Evolutionary conservation across 2,888 invertebrate genomes (phyloP).

Genomic region (Chrysolina americana): DNA sequence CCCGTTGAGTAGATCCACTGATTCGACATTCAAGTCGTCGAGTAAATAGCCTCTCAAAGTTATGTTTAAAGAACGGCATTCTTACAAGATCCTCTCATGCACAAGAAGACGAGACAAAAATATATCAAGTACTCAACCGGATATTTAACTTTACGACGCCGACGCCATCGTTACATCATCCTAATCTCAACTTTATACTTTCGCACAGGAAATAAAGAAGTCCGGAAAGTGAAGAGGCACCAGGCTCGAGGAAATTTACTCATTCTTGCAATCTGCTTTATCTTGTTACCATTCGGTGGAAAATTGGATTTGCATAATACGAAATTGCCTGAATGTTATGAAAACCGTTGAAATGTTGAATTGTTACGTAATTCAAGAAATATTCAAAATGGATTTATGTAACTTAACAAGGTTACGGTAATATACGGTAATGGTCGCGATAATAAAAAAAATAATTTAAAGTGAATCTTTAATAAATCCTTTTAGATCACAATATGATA

Average conservation of each 20-base stretch:
- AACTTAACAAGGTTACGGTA: no score
- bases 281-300: background rate
- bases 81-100: no score
- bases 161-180: background rate
- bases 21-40: no score
- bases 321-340: background rate
- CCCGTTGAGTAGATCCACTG: no score
- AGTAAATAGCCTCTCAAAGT: no score
- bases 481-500: no score
- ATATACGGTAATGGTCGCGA: no score
- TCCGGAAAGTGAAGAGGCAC: background rate
- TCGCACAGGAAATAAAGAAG: constrained; percentile 8
- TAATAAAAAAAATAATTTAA: no score
- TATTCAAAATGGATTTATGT: no score
- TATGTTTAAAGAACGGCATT: background rate
- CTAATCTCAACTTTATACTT: constrained; percentile 7
- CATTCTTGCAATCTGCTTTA: constrained; percentile 2
- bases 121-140: constrained; percentile 17
- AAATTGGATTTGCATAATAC: background rate
- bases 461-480: no score
- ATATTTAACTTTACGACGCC: constrained; percentile 11
- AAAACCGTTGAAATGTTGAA: background rate
- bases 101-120: background rate
- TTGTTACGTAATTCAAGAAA: no score
- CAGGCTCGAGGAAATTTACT: constrained; percentile 13